Evolutionary conservation across 2,888 invertebrate genomes (phyloP).

Genomic region (Psylliodes chrysocephalus): DNA sequence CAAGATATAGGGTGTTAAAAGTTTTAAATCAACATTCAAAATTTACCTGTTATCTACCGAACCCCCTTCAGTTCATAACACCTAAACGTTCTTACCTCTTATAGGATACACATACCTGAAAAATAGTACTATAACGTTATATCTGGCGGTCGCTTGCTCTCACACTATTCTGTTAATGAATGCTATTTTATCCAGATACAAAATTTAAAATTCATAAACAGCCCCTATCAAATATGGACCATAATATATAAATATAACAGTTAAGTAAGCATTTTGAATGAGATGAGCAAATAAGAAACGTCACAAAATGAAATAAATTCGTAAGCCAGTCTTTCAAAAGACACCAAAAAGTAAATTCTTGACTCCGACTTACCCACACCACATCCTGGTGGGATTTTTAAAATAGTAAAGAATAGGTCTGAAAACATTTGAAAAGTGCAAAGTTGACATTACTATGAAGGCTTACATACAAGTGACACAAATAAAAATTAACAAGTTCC

Average conservation of each 20-base stretch:
- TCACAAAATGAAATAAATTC: conserved; percentile 1
- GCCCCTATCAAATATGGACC: too few relatives aligned
- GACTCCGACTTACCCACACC: conserved; percentile 48
- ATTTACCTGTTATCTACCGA: too few relatives aligned
- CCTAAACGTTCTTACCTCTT: too few relatives aligned
- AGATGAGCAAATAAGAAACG: neutral
- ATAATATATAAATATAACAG: neutral
- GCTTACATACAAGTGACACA: conserved; percentile 24
- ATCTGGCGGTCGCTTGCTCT: too few relatives aligned
- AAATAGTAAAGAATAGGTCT: conserved; percentile 41
- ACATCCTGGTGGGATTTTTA: conserved; percentile 48
- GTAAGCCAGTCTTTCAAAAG: conserved; percentile 33
- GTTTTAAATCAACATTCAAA: too few relatives aligned
- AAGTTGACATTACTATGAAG: conserved; percentile 11
- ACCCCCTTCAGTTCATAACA: too few relatives aligned
- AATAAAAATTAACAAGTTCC: neutral
- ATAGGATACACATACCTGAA: too few relatives aligned
- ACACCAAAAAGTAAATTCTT: conserved; percentile 16
- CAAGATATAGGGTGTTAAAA: too few relatives aligned
- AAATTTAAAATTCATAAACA: too few relatives aligned
- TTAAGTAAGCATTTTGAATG: neutral
- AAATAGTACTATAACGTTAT: too few relatives aligned
- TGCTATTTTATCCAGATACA: too few relatives aligned
- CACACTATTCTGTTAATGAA: too few relatives aligned
- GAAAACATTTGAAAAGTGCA: conserved; percentile 33